These are phyloP conservation scores for Cephus runcator DNA, from an alignment of 2,888 invertebrate species.

Conservation along the genomic window DNA sequence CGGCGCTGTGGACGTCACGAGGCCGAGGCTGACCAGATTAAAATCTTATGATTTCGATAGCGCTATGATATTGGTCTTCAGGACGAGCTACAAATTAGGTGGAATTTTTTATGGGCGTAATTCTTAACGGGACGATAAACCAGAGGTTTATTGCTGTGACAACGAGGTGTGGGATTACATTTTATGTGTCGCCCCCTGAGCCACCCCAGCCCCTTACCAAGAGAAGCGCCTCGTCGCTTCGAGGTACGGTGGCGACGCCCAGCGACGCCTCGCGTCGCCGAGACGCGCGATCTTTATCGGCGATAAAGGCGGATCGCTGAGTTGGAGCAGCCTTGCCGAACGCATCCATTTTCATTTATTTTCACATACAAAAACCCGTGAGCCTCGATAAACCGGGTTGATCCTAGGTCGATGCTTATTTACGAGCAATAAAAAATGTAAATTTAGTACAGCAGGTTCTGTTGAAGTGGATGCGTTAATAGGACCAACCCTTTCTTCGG, in stretches of 20 bases:
- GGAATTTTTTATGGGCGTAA: constrained; percentile 34
- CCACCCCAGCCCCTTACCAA: not conserved
- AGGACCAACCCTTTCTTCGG: too few relatives aligned
- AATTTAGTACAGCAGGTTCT: constrained; percentile 12
- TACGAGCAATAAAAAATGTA: constrained; percentile 30
- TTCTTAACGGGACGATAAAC: constrained; percentile 32
- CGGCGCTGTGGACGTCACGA: too few relatives aligned
- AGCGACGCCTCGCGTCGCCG: not conserved
- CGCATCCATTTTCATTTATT: not conserved
- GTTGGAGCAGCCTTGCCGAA: not conserved
- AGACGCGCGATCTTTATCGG: constrained; percentile 36
- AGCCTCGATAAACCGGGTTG: constrained; percentile 2
- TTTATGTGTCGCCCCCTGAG: constrained; percentile 32
- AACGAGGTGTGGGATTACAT: constrained; percentile 34
- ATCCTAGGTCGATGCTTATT: constrained; percentile 13
- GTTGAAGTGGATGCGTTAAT: too few relatives aligned
- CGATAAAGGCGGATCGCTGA: constrained; percentile 29
- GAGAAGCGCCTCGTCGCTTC: not conserved
- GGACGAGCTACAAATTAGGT: constrained; percentile 28
- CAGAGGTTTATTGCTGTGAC: constrained; percentile 34
- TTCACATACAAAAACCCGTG: not conserved
- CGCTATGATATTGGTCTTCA: constrained; percentile 10
- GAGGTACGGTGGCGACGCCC: not conserved
- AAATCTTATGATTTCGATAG: constrained; percentile 2
- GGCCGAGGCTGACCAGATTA: not conserved